Conservation (phyloP, 2,888 invertebrate genomes). For the Cephus sareptanus region DNA sequence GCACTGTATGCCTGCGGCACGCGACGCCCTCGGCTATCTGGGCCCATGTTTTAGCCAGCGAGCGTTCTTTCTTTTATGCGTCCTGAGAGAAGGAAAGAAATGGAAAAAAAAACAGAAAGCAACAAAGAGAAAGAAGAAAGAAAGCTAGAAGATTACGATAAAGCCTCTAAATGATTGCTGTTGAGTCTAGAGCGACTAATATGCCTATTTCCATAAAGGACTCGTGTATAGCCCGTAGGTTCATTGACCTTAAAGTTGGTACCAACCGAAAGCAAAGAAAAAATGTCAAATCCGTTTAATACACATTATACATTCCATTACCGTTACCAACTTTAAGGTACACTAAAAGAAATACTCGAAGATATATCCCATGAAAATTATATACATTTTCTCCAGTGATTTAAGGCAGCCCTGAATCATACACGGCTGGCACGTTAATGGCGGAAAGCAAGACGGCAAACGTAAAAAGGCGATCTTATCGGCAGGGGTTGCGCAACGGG, state of each 20-base stretch:
- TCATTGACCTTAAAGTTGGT: not conserved
- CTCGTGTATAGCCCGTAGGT: not conserved
- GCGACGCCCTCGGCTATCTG: slow-evolving; percentile 57
- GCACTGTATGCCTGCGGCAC: slow-evolving; percentile 52
- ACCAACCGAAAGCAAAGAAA: not conserved
- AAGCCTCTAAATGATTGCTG: slow-evolving; percentile 57
- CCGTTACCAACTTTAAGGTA: not conserved
- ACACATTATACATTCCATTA: not conserved
- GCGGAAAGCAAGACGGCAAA: slow-evolving; percentile 25
- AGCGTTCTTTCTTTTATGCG: slow-evolving; percentile 50
- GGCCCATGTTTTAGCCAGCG: slow-evolving; percentile 54
- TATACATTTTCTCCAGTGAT: not conserved
- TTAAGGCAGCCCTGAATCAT: slow-evolving; percentile 27
- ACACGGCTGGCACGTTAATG: slow-evolving; percentile 35
- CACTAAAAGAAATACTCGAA: not conserved
- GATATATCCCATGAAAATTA: not conserved
- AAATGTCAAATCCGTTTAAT: not conserved
- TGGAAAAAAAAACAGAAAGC: slow-evolving; percentile 11
- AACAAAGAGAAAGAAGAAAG: slow-evolving; percentile 21
- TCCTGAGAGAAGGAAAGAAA: slow-evolving; percentile 35
- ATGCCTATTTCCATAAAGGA: slow-evolving; percentile 14
- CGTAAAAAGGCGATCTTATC: slow-evolving; percentile 44
- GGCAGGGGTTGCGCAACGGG: slow-evolving; percentile 41
- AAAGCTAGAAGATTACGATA: slow-evolving; percentile 48
- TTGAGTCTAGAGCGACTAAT: slow-evolving; percentile 43